Base-by-base conservation (phyloP, 2,888 invertebrate species). In the Euclidia mi region DNA sequence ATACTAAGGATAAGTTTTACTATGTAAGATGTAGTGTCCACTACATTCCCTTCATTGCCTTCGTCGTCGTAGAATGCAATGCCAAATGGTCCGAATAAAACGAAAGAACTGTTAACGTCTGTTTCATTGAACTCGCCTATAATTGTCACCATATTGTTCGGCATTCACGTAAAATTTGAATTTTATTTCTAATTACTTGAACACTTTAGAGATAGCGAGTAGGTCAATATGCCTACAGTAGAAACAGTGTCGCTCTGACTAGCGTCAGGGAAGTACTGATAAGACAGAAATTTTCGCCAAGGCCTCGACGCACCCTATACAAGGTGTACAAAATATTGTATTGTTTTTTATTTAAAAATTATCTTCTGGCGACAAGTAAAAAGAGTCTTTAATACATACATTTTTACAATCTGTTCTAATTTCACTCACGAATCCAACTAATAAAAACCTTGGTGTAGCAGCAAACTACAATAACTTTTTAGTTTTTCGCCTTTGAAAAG, bases 1-100 rank as follows among this genome's bases (percentile, higher is more conserved):
- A 96, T 78, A 18, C 96, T 91, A 12, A 92, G 51, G 7, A 83
- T 53, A 3, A 88, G 76, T 65, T 92, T 97, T 53, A 97, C 95
- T 0, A 95, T 95, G 12, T 95, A 84, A 0, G 75, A 67, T 10
- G 95, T 94, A 44, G 96, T 91, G 32, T 96, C 91, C 70, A 96
- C 84, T 0, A 76, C 73, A 35, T 71, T 82, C 15, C 81, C 85
- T 2, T 87, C 82, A 17, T 50, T 32, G 1, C 38, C 40, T n/a
- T 50, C 45, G 46, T 32, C 40, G 15, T 50, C 45, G 47, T 79
- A 81, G 58, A 90, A 86, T 0, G 84, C 86, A 78, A 90, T 80
- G 1, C 87, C 88, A 42, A 91, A 80, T 0, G 88, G 88, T 0
- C 92, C 91, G 45, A 88, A 90, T 32, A 90, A 87, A 2, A 88